These are phyloP conservation scores for Orthochromis indermauri DNA, from an alignment of 2,113 vertebrate species.

Conservation along the genomic window DNA sequence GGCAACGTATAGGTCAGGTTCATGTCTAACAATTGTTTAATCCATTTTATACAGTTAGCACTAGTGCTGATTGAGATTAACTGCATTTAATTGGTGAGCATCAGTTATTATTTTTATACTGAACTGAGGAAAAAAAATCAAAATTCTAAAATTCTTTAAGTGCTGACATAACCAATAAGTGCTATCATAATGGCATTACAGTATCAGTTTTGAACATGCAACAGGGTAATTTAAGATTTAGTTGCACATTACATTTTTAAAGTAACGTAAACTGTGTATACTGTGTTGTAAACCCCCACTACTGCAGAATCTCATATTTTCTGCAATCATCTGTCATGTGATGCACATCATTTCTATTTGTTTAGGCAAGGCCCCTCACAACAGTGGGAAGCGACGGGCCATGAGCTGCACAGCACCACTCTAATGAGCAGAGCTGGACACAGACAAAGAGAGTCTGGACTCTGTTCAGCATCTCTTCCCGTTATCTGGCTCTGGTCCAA, in stretches of 20 bases:
- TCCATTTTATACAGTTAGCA: background rate
- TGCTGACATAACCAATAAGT: background rate
- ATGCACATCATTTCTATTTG: slow-evolving; percentile 56
- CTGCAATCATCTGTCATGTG: slow-evolving; percentile 42
- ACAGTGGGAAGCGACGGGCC: slow-evolving; percentile 42
- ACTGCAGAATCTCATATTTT: slow-evolving; percentile 1
- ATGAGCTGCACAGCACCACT: slow-evolving; percentile 53
- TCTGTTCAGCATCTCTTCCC: slow-evolving; percentile 63
- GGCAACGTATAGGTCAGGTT: background rate
- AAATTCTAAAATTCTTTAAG: background rate
- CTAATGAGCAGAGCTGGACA: slow-evolving; percentile 68
- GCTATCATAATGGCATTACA: background rate
- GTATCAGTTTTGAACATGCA: background rate
- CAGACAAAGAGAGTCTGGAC: slow-evolving; percentile 68
- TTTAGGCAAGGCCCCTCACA: slow-evolving; percentile 29
- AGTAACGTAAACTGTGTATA: background rate
- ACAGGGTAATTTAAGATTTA: background rate
- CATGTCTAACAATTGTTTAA: background rate
- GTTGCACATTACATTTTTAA: background rate
- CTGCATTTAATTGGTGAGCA: background rate
- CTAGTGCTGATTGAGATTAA: background rate
- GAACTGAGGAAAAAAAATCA: background rate
- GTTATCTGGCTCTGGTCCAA: slow-evolving; percentile 62
- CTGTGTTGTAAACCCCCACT: background rate
- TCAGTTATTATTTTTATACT: background rate